Evolutionary conservation across 2,797 vertebrate species (phyloP), one percentile per base, ranked within the genome.

Genomic region (Cossypha niveicapilla): DNA sequence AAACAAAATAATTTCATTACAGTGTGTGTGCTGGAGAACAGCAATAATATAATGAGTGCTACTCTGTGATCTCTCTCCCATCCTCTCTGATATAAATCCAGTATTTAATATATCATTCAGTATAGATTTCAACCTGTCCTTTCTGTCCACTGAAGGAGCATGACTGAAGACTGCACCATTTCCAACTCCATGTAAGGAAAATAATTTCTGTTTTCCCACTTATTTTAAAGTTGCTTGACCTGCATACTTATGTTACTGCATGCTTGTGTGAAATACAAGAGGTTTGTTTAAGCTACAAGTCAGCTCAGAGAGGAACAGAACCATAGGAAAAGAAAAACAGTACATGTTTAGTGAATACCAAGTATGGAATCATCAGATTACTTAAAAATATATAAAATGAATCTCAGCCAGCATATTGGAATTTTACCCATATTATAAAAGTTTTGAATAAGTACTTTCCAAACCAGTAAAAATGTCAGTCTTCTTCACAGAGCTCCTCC

Each of bases 151-250:
- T 74, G 21, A 68, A 83, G 50, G 18, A 83, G 18, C 8, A 34
- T 0, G 0, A 25, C 27, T 71, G 41, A 92, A 32, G 54, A 25
- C 16, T 63, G 13, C 7, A 41, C 9, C 41, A 37, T 0, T 1
- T 68, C 39, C 24, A 77, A 2, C 10, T 75, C 39, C 17, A 17
- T 23, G 23, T 30, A 66, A 37, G 41, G 44, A 72, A 95, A 90
- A 92, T 57, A 57, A 71, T 48, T 88, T 76, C 9, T 48, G 23
- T 83, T 90, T 90, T 91, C 23, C 14, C 28, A 77, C 62, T 83
- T 73, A 57, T 95, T 58, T 89, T 67, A 48, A 48, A 63, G 42
- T 45, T 75, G 7, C 23, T 74, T 88, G 41, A 60, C 22, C 80
- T 61, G 4, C 21, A 37, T 73, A 50, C 39, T 71, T 67, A 34